Conservation (phyloP, 1,140 invertebrate species). For the Drosophila saltans region DNA sequence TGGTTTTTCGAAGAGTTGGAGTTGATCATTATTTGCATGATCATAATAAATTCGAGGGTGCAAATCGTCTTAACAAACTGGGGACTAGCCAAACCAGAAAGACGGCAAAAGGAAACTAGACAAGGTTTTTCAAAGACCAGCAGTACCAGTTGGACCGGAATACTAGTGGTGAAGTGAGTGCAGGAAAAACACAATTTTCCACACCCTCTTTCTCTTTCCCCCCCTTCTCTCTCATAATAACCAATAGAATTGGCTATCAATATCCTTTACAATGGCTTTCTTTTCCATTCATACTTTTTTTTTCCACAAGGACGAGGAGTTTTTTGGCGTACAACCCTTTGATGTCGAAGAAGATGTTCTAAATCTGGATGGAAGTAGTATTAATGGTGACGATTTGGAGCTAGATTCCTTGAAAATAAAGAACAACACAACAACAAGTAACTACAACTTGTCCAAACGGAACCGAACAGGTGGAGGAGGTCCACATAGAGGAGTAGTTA, state of each 20-base stretch:
- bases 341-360: slow-evolving; percentile 53
- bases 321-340: slow-evolving; percentile 44
- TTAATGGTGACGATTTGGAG: not conserved
- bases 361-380: slow-evolving; percentile 26
- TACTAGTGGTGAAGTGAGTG: too few relatives aligned
- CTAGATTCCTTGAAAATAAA: not conserved
- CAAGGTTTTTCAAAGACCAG: too few relatives aligned
- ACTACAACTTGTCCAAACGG: not conserved
- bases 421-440: not conserved
- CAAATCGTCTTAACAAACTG: not conserved
- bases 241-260: too few relatives aligned
- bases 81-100: not conserved
- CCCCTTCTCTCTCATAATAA: too few relatives aligned
- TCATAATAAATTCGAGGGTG: slow-evolving; percentile 13
- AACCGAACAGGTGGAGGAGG: too few relatives aligned
- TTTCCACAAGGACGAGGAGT: slow-evolving; percentile 53
- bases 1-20: slow-evolving; percentile 65
- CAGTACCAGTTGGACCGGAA: too few relatives aligned
- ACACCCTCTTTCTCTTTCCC: too few relatives aligned
- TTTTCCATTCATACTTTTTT: not conserved
- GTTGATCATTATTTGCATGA: slow-evolving; percentile 44
- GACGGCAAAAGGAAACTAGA: too few relatives aligned
- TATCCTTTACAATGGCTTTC: not conserved
- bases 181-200: too few relatives aligned
- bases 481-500: too few relatives aligned